Conservation (phyloP, 2,797 vertebrate genomes). For the Scomberomorus guttatus region DNA sequence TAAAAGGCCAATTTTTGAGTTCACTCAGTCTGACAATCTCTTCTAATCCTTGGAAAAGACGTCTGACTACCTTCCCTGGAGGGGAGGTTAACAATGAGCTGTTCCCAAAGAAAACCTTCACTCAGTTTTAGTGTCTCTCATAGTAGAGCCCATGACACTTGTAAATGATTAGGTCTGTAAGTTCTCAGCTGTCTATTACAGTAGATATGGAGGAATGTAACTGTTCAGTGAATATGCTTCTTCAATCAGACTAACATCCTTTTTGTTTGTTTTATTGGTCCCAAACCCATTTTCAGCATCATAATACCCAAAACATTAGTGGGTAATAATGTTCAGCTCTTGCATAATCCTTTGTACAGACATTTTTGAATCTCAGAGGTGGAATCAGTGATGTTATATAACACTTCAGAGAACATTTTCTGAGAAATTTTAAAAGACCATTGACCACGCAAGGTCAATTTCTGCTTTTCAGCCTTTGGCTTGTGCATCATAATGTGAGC, state of each 20-base stretch:
- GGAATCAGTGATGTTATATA: neutral
- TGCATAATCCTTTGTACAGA: neutral
- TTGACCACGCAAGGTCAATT: neutral
- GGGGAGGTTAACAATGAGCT: neutral
- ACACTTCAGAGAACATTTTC: neutral
- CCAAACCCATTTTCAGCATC: too few species aligned
- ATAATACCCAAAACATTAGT: too few species aligned
- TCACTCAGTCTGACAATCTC: conserved; percentile 1
- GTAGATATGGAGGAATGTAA: neutral
- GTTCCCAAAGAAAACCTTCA: neutral
- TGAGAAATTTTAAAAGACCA: neutral
- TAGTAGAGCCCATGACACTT: neutral
- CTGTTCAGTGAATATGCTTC: neutral
- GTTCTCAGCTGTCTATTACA: neutral
- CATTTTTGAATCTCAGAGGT: neutral
- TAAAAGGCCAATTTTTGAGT: neutral
- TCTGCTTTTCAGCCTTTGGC: neutral
- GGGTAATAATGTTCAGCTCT: neutral
- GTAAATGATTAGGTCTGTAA: neutral
- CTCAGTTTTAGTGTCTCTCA: neutral
- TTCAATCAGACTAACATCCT: neutral
- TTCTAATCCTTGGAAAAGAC: neutral
- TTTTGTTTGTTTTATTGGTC: neutral
- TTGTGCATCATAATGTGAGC: neutral
- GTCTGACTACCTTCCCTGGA: neutral